These are phyloP conservation scores for Linnaemya tessellans DNA, from an alignment of 2,888 invertebrate genomes.

Conservation along the genomic window DNA sequence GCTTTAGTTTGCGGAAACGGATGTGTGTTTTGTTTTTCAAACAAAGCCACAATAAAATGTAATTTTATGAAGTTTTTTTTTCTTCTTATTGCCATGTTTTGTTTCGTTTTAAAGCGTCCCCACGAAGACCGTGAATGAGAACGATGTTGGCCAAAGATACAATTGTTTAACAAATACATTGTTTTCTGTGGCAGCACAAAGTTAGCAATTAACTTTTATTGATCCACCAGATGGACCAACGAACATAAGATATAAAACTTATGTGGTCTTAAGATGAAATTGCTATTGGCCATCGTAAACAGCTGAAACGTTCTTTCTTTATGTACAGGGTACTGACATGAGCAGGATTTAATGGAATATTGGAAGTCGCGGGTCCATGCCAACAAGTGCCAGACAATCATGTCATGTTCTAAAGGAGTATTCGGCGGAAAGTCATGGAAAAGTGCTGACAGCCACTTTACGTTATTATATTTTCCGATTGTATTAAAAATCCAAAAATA, in stretches of 20 bases:
- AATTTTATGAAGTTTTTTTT: conserved; percentile 8
- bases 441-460: no score
- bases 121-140: conserved; percentile 10
- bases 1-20: conserved; percentile 65
- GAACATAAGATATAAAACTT: neutral
- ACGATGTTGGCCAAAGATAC: conserved; percentile 33
- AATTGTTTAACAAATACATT: conserved; percentile 43
- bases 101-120: neutral
- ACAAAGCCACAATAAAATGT: conserved; percentile 53
- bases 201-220: neutral
- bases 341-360: no score
- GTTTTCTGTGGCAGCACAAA: neutral
- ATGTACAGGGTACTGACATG: no score
- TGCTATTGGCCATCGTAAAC: no score
- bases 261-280: neutral
- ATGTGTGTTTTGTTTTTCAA: conserved; percentile 54
- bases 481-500: no score
- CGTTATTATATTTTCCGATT: no score
- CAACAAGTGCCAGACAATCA: no score
- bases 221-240: neutral
- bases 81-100: neutral
- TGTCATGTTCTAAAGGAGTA: no score
- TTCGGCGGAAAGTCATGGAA: no score
- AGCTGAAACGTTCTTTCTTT: no score
- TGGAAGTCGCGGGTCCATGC: no score